phyloP scores from a whole-genome alignment of 2,797 vertebrate genomes.

The Sus cebifrons region DNA sequence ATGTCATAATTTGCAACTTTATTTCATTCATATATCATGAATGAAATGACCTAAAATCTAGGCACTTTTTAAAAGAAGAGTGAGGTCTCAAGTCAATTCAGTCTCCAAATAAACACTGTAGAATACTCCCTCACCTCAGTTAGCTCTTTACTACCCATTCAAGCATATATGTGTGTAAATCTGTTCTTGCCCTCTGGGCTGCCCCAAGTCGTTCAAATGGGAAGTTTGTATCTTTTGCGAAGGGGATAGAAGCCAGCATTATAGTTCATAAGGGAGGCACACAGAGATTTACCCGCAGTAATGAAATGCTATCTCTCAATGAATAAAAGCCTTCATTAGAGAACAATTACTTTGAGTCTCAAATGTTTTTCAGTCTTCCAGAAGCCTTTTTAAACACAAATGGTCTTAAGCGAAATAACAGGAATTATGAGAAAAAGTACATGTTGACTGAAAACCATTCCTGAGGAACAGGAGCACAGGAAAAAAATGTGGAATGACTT shows the following conservation, averaged over 20 bases:
- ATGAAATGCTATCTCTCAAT: neutral
- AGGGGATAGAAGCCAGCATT: neutral
- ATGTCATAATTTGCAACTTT: constrained; percentile 8
- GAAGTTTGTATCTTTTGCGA: neutral
- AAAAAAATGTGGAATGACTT: neutral
- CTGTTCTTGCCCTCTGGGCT: neutral
- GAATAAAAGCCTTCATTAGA: neutral
- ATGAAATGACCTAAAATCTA: neutral
- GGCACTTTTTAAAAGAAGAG: neutral
- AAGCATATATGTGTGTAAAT: neutral
- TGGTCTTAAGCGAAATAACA: neutral
- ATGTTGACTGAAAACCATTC: neutral
- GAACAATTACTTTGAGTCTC: neutral
- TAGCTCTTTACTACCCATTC: neutral
- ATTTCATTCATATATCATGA: neutral
- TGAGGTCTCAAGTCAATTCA: neutral
- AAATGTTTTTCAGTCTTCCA: neutral
- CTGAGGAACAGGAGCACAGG: neutral
- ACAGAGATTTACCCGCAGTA: neutral
- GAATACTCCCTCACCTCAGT: neutral
- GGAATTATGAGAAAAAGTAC: neutral
- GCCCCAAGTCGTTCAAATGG: neutral
- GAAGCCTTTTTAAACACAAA: constrained; percentile 31
- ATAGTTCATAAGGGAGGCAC: neutral
- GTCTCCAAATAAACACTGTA: neutral